These are phyloP conservation scores for Vicugna pacos DNA, from an alignment of 2,113 vertebrate genomes.

Conservation along the genomic window DNA sequence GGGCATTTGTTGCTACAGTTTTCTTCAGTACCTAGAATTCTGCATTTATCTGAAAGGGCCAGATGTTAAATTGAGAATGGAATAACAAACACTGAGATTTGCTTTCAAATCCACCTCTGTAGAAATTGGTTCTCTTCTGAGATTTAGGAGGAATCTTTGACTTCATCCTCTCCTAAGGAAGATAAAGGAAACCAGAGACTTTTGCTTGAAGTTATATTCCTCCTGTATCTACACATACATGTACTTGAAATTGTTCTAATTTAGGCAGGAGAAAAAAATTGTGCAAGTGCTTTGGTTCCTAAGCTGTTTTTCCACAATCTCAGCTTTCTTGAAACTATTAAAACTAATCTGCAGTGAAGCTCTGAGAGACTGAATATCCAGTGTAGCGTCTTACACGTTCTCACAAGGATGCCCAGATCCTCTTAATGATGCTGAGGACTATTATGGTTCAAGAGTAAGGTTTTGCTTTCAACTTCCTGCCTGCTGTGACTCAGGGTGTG, in stretches of 20 bases:
- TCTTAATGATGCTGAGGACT: no score
- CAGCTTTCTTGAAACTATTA: neutral
- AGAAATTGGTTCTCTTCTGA: neutral
- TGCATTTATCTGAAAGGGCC: neutral
- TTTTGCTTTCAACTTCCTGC: neutral
- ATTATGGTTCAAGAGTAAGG: neutral
- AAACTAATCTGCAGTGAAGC: neutral
- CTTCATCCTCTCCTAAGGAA: neutral
- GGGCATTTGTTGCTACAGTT: neutral
- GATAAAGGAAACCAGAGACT: neutral
- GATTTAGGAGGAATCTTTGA: conserved; percentile 52
- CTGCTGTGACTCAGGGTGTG: neutral
- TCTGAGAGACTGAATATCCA: neutral
- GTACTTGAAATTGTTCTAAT: neutral
- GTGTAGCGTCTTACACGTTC: neutral
- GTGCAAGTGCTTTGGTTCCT: neutral
- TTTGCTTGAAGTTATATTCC: neutral
- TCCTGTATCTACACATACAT: no score
- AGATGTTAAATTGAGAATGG: conserved; percentile 62
- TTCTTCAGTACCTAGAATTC: neutral
- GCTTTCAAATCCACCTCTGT: conserved; percentile 49
- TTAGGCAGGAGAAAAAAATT: neutral
- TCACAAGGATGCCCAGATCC: rapidly evolving
- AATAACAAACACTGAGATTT: conserved; percentile 58
- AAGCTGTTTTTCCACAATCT: neutral